Evolutionary conservation across 2,113 vertebrate species (phyloP).

Genomic region (Clinocottus analis): DNA sequence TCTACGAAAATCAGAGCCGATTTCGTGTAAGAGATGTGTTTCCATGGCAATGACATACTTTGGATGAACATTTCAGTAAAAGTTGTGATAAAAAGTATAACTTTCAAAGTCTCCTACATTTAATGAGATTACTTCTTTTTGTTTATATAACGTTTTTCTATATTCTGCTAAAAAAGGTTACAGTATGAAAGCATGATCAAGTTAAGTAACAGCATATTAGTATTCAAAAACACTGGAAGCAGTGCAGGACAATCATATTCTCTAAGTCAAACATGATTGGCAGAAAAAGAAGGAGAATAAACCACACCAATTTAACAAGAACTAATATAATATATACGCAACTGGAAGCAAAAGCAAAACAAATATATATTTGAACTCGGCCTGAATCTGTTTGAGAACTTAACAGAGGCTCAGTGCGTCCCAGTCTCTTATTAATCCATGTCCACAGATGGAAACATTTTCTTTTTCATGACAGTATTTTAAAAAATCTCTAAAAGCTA

Average conservation of each 20-base stretch:
- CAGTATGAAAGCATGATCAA: not conserved
- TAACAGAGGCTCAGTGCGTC: constrained; percentile 8
- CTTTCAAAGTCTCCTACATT: not conserved
- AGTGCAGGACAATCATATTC: constrained; percentile 15
- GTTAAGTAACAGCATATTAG: not conserved
- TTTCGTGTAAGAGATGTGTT: constrained; percentile 27
- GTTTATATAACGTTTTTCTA: not conserved
- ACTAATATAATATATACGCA: constrained; percentile 4
- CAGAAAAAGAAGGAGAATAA: constrained; percentile 10
- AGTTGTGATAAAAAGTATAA: constrained; percentile 15
- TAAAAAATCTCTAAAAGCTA: constrained; percentile 26
- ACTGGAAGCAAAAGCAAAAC: not conserved
- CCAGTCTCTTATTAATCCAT: constrained; percentile 38
- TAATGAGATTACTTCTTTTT: constrained; percentile 1
- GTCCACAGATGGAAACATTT: constrained; percentile 37
- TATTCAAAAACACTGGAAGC: not conserved
- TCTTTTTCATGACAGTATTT: constrained; percentile 35
- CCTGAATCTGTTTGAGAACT: not conserved
- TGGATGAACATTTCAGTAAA: constrained; percentile 19
- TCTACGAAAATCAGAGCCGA: constrained; percentile 1
- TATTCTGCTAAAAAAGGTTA: constrained; percentile 10
- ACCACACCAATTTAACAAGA: constrained; percentile 8
- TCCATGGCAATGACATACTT: constrained; percentile 36
- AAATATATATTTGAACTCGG: constrained; percentile 17
- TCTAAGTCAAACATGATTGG: constrained; percentile 33